Conservation (phyloP, 2,113 vertebrate species). For the Callaeas wilsoni region DNA sequence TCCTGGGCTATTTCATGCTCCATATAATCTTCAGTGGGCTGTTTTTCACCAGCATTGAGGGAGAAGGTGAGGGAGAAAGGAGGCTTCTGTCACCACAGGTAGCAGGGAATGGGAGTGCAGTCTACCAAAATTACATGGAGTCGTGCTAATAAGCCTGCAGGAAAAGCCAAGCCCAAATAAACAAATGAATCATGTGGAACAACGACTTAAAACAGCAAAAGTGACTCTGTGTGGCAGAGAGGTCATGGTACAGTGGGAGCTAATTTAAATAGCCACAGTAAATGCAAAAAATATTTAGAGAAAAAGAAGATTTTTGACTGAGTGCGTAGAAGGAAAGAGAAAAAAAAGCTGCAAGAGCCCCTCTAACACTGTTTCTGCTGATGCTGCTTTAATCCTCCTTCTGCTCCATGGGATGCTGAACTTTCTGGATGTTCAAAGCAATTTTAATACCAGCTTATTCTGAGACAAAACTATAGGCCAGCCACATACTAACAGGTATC, state of each 20-base stretch:
- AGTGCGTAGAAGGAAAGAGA: neutral
- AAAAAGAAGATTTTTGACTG: neutral
- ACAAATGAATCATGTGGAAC: neutral
- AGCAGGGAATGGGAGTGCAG: neutral
- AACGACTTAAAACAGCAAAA: neutral
- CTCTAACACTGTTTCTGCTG: neutral
- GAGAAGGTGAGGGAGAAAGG: slow-evolving; percentile 2
- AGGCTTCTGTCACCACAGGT: neutral
- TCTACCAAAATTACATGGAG: neutral
- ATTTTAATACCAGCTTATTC: neutral
- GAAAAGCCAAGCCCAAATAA: neutral
- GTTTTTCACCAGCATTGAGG: slow-evolving; percentile 29
- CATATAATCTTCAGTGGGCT: slow-evolving; percentile 24
- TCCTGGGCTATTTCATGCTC: slow-evolving; percentile 68
- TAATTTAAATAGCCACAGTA: neutral
- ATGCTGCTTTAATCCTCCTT: neutral
- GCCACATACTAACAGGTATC: neutral
- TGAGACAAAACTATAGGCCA: neutral
- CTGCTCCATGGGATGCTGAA: neutral
- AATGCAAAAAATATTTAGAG: neutral
- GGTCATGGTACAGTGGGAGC: neutral
- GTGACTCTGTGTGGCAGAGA: neutral
- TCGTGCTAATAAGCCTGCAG: neutral
- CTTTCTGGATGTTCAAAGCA: neutral
- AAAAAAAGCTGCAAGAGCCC: neutral